Percentiles rank a stretch among this genome's conserved stretches.
Conservation (phyloP, 2,888 invertebrate genomes). For the Drosophila phalerata region DNA sequence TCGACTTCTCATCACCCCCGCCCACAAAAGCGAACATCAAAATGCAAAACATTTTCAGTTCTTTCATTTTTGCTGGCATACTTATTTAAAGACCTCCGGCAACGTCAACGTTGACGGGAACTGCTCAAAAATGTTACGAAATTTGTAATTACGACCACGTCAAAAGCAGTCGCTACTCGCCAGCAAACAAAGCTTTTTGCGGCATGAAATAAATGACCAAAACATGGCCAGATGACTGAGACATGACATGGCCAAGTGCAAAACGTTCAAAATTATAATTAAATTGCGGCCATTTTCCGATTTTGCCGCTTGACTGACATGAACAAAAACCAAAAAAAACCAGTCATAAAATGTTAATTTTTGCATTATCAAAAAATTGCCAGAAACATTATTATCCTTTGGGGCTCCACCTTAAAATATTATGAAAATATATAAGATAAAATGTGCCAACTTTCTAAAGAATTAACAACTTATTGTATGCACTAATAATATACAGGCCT, state of each 20-base stretch:
- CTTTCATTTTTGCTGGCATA: slow-evolving; percentile 7
- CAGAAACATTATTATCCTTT: slow-evolving; percentile 25
- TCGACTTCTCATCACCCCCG: slow-evolving; percentile 37
- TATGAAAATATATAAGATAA: too few species aligned
- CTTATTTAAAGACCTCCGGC: slow-evolving; percentile 14
- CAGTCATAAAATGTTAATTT: slow-evolving; percentile 54
- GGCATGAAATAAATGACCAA: slow-evolving; percentile 74
- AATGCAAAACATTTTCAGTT: slow-evolving; percentile 52
- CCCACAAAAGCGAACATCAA: slow-evolving; percentile 47
- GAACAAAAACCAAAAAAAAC: slow-evolving; percentile 11
- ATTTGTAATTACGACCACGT: slow-evolving; percentile 77
- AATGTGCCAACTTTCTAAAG: too few species aligned
- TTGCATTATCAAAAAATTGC: slow-evolving; percentile 39
- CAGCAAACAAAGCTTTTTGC: slow-evolving; percentile 58
- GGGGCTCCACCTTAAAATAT: slow-evolving; percentile 6
- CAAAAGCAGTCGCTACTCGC: slow-evolving; percentile 63
- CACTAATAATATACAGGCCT: too few species aligned
- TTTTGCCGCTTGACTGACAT: slow-evolving; percentile 44
- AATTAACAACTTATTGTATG: too few species aligned
- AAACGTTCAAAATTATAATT: slow-evolving; percentile 61
- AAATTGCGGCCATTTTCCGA: slow-evolving; percentile 63
- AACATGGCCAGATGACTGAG: slow-evolving; percentile 22
- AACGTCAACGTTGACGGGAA: slow-evolving; percentile 59
- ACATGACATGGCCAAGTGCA: slow-evolving; percentile 11
- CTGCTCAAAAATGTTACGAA: slow-evolving; percentile 57